These are phyloP conservation scores for Drosophila sp. DNA, from an alignment of 1,140 invertebrate species.

Conservation along the genomic window DNA sequence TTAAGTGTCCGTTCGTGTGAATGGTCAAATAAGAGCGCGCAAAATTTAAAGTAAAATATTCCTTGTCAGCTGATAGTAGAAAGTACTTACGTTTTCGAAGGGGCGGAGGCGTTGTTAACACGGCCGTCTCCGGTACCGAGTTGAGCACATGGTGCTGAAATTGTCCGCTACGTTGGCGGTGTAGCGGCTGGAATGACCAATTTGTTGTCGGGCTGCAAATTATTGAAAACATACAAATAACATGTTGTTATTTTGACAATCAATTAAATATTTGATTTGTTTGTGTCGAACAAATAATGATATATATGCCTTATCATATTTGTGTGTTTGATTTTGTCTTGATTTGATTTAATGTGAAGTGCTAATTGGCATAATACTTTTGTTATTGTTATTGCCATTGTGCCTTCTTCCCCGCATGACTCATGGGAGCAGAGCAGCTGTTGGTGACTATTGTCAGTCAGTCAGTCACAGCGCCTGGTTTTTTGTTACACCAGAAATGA, in stretches of 20 bases:
- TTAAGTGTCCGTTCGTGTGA: constrained; percentile 8
- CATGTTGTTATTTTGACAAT: constrained; percentile 47
- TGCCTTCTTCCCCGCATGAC: constrained; percentile 42
- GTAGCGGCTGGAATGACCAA: constrained; percentile 76
- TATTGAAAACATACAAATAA: constrained; percentile 28
- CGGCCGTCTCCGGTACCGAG: constrained; percentile 65
- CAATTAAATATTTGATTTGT: constrained; percentile 45
- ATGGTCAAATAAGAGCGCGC: constrained; percentile 18
- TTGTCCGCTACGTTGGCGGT: constrained; percentile 61
- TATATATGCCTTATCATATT: constrained; percentile 60
- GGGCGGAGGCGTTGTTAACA: constrained; percentile 68
- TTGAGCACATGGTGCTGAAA: constrained; percentile 70
- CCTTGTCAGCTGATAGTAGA: constrained; percentile 3
- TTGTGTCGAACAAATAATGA: constrained; percentile 26
- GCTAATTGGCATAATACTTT: constrained; percentile 69
- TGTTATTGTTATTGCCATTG: constrained; percentile 50
- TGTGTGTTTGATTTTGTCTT: constrained; percentile 65
- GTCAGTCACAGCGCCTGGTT: constrained; percentile 42
- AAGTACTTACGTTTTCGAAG: constrained; percentile 62
- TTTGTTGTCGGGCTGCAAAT: constrained; percentile 61
- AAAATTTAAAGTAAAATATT: constrained; percentile 24
- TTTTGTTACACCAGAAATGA: constrained; percentile 47
- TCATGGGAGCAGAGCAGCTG: constrained; percentile 36
- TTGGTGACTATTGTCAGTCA: constrained; percentile 8
- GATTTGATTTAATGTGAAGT: constrained; percentile 76